Evolutionary conservation across 2,888 invertebrate genomes (phyloP).

Genomic region (Apamea sordens): DNA sequence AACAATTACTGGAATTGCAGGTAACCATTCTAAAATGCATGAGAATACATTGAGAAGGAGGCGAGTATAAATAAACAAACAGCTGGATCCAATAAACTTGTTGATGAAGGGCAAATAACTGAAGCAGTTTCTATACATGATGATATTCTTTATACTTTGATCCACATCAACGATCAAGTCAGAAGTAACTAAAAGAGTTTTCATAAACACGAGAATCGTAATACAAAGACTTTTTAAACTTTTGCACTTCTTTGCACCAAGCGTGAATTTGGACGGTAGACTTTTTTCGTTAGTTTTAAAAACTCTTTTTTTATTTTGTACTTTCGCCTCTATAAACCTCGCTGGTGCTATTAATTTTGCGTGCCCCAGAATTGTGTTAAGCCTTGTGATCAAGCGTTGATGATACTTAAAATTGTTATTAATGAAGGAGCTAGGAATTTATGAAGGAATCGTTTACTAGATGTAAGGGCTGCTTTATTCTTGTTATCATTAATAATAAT

Average conservation of each 20-base stretch:
- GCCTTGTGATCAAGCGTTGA: constrained; percentile 33
- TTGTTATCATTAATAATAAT: background rate
- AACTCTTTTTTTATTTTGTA: constrained; percentile 58
- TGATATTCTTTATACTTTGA: background rate
- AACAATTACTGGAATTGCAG: constrained; percentile 22
- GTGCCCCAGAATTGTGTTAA: constrained; percentile 26
- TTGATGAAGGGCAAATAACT: constrained; percentile 22
- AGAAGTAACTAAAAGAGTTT: background rate
- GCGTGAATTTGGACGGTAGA: constrained; percentile 48
- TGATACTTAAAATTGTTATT: constrained; percentile 18
- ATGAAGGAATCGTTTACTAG: background rate
- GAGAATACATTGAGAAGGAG: background rate
- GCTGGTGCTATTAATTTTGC: constrained; percentile 52
- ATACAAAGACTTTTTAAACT: constrained; percentile 40
- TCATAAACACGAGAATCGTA: constrained; percentile 3
- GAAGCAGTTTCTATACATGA: constrained; percentile 2
- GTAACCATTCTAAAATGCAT: constrained; percentile 1
- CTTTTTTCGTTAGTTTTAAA: constrained; percentile 58
- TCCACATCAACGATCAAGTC: background rate
- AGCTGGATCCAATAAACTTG: constrained; percentile 13
- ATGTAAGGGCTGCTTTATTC: background rate
- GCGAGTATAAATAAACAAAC: constrained; percentile 23
- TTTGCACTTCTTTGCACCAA: constrained; percentile 64
- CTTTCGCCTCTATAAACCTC: constrained; percentile 46
- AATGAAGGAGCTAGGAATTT: constrained; percentile 13